Evolutionary conservation across 2,888 invertebrate genomes (phyloP).

Genomic region (Cantharis flavilabris): DNA sequence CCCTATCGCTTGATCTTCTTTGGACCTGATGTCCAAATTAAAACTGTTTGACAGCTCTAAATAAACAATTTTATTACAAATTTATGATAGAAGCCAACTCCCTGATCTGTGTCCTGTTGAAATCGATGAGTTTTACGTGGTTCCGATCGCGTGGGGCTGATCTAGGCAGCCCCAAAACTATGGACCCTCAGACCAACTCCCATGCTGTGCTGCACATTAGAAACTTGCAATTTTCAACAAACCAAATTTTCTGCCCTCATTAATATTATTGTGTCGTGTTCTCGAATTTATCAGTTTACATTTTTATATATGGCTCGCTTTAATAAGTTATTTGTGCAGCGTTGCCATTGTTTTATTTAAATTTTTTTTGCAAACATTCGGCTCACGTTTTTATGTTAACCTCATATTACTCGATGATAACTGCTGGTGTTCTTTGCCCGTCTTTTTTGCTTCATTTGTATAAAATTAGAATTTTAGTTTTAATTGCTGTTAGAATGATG

Average conservation of each 20-base stretch:
- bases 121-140: constrained; percentile 50
- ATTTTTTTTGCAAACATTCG: constrained; percentile 18
- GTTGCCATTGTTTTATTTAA: constrained; percentile 30
- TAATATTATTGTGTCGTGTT: not conserved
- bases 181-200: constrained; percentile 10
- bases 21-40: constrained; percentile 25
- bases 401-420: not conserved
- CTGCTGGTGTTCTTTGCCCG: not conserved
- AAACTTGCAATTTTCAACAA: not conserved
- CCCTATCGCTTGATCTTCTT: not conserved
- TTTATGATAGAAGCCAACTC: constrained; percentile 38
- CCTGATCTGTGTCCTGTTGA: constrained; percentile 38
- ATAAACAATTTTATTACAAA: constrained; percentile 34
- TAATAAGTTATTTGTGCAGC: constrained; percentile 21
- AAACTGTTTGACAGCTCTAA: constrained; percentile 35
- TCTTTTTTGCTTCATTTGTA: not conserved
- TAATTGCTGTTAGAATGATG: not conserved
- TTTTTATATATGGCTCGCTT: constrained; percentile 33
- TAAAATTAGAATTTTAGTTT: not conserved
- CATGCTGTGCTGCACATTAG: not conserved
- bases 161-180: constrained; percentile 23
- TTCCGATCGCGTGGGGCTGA: constrained; percentile 33
- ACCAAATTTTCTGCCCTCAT: not conserved
- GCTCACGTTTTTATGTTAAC: constrained; percentile 5
- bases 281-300: constrained; percentile 28